Conservation (phyloP, 53 echinoderm and acorn worm genomes). For the Actinopyga echinites region DNA sequence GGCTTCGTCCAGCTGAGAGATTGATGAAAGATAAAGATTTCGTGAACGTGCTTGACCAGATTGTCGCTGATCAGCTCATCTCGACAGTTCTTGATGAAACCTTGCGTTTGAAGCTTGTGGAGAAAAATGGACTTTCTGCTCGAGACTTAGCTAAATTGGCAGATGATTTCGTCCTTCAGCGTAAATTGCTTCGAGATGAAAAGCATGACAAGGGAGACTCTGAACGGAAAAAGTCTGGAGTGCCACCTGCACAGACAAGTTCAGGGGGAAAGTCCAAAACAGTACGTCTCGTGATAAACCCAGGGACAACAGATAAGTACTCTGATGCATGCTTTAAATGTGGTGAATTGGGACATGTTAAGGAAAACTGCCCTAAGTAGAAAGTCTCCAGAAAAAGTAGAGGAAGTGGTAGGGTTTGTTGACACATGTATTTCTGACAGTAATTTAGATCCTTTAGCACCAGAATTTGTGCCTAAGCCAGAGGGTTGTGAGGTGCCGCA, state of each 20-base stretch:
- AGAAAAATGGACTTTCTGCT: not conserved
- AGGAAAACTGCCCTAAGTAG: not conserved
- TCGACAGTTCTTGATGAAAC: not conserved
- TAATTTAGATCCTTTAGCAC: not conserved
- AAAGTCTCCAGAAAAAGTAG: not conserved
- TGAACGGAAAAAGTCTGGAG: not conserved
- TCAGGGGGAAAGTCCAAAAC: not conserved
- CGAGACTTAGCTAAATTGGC: not conserved
- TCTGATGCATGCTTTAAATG: conserved; percentile 8
- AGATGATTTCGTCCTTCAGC: conserved; percentile 13
- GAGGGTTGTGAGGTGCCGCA: not conserved
- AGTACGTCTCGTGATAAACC: not conserved
- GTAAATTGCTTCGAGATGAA: not conserved
- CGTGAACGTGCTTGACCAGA: not conserved
- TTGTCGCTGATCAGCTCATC: not conserved
- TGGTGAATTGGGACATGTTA: conserved; percentile 9
- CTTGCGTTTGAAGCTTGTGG: not conserved
- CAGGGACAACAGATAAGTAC: conserved; percentile 8
- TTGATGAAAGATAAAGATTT: conserved; percentile 11
- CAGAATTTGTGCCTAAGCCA: not conserved
- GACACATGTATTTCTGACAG: not conserved
- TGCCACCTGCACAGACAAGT: not conserved
- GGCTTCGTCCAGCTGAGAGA: not conserved
- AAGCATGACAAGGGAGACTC: not conserved
- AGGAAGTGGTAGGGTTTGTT: not conserved